These are phyloP conservation scores for Heliangelus exortis DNA, from an alignment of 2,797 vertebrate species.

Conservation along the genomic window DNA sequence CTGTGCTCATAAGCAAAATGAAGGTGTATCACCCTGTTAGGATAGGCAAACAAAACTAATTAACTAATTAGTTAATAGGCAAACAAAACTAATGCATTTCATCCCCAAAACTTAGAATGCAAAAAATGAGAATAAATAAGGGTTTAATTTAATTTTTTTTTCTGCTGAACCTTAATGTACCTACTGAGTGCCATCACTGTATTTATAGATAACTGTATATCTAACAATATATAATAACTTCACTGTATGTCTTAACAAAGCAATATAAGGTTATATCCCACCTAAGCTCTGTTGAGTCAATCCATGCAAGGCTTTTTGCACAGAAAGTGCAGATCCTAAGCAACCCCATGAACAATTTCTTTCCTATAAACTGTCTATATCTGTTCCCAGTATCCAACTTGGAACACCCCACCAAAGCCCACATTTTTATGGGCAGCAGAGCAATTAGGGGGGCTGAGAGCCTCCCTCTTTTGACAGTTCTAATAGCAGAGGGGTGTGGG, in stretches of 20 bases:
- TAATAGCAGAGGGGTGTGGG: no score
- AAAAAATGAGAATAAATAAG: background rate
- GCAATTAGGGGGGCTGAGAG: background rate
- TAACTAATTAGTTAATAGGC: background rate
- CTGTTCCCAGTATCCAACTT: no score
- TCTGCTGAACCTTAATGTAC: background rate
- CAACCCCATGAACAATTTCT: background rate
- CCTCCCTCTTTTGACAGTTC: background rate
- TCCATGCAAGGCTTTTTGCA: no score
- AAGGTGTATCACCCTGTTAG: background rate
- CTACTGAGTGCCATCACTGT: rapidly evolving
- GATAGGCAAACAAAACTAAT: background rate
- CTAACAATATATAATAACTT: background rate
- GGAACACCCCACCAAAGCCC: background rate
- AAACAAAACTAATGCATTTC: background rate
- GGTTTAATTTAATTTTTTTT: background rate
- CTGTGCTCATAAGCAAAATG: background rate
- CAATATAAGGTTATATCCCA: background rate
- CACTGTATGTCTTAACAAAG: background rate
- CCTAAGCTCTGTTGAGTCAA: background rate
- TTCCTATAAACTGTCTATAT: background rate
- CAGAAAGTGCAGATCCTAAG: background rate
- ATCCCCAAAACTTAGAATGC: background rate
- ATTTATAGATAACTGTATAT: background rate
- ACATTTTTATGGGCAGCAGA: background rate